Conservation (phyloP, 2,113 vertebrate species). For the Spilogale gracilis region DNA sequence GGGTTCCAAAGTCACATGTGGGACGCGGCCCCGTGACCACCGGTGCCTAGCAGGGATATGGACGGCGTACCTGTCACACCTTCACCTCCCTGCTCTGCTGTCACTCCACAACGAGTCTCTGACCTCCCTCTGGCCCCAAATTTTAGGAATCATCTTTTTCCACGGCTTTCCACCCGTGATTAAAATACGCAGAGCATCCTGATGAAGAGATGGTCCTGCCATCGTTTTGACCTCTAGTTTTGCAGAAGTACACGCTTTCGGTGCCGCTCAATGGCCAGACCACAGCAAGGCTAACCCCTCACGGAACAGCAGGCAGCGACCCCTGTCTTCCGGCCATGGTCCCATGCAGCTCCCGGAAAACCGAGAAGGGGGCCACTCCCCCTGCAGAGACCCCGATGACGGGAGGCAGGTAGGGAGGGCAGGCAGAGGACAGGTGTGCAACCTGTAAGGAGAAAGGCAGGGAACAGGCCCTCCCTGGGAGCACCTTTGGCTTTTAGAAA, state of each 20-base stretch:
- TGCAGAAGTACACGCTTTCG: accelerated
- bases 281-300: accelerated
- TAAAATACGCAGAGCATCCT: not conserved
- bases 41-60: accelerated
- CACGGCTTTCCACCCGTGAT: accelerated
- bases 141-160: accelerated
- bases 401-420: not conserved
- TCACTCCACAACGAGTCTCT: not conserved
- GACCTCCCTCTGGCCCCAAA: not conserved
- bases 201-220: not conserved
- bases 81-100: accelerated
- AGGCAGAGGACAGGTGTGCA: accelerated
- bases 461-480: accelerated
- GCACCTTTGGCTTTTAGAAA: not conserved
- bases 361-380: accelerated
- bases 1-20: accelerated
- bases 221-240: not conserved
- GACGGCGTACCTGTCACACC: accelerated
- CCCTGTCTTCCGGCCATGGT: accelerated
- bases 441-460: not conserved
- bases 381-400: not conserved
- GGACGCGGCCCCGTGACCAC: accelerated
- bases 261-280: accelerated
- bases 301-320: accelerated
- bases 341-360: not conserved